Conservation (phyloP, 2,797 vertebrate genomes). For the Sciaenops ocellatus region DNA sequence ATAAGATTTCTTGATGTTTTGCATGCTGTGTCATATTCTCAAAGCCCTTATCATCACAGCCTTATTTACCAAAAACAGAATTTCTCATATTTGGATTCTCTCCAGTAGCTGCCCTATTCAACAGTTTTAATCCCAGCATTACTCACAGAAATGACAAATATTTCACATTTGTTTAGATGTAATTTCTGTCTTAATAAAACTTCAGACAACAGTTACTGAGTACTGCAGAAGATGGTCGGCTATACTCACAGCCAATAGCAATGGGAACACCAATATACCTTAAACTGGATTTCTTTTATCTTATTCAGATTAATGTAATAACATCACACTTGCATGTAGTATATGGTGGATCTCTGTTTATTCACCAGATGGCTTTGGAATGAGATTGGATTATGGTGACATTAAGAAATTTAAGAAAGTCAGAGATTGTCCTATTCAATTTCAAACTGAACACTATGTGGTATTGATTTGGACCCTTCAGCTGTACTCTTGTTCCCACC, state of each 20-base stretch:
- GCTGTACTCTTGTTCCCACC: conserved; percentile 1
- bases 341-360: conserved; percentile 18
- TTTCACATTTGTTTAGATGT: conserved; percentile 18
- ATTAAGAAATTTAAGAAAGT: conserved; percentile 36
- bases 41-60: conserved; percentile 34
- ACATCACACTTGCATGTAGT: conserved; percentile 21
- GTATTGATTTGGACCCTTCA: conserved; percentile 20
- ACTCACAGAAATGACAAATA: conserved; percentile 33
- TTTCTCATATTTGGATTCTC: conserved; percentile 23
- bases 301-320: conserved; percentile 11
- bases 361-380: conserved; percentile 44
- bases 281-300: not conserved
- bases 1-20: not conserved
- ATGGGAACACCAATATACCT: not conserved
- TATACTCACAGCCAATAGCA: conserved; percentile 17
- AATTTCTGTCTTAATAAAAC: conserved; percentile 2
- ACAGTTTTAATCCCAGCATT: conserved; percentile 24
- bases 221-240: conserved; percentile 2
- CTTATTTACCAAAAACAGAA: conserved; percentile 32
- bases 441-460: conserved; percentile 24
- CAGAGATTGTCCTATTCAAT: conserved; percentile 50
- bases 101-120: conserved; percentile 39
- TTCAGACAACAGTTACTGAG: conserved; percentile 12
- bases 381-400: conserved; percentile 18
- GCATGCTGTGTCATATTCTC: not conserved